Conservation (phyloP, 2,797 vertebrate species). For the Macrochelys suwanniensis region DNA sequence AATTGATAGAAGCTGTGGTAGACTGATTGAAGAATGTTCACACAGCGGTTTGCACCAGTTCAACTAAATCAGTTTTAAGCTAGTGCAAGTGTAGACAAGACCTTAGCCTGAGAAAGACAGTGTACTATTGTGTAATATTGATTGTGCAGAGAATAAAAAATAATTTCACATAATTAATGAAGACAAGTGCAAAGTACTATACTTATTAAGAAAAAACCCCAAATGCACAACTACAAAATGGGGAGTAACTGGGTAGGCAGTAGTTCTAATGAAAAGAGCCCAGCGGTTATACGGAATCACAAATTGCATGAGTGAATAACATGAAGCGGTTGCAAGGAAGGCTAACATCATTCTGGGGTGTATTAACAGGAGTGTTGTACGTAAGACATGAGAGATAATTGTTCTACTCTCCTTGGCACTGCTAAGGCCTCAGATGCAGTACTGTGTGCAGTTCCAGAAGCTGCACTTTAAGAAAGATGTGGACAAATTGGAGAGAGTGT, state of each 20-base stretch:
- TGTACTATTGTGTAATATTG: too few relatives aligned
- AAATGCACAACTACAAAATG: not conserved
- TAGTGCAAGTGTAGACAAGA: not conserved
- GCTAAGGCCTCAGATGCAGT: not conserved
- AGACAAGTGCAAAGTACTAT: not conserved
- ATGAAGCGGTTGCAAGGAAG: not conserved
- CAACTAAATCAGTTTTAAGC: not conserved
- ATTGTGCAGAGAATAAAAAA: constrained; percentile 7
- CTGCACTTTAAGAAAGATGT: not conserved
- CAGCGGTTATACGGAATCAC: not conserved
- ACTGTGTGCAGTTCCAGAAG: not conserved
- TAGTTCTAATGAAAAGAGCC: not conserved
- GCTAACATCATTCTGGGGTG: not conserved
- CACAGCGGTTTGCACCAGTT: not conserved
- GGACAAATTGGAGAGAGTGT: not conserved
- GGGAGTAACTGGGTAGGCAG: not conserved
- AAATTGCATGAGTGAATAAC: not conserved
- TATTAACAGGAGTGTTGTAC: not conserved
- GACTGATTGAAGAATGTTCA: not conserved
- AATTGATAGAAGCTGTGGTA: not conserved
- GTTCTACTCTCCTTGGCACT: not conserved
- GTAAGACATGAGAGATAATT: not conserved
- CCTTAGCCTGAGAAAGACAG: not conserved
- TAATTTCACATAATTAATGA: not conserved
- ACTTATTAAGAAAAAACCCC: not conserved